Conservation (phyloP, 1,140 invertebrate species). For the Panagrolaimus sp. region DNA sequence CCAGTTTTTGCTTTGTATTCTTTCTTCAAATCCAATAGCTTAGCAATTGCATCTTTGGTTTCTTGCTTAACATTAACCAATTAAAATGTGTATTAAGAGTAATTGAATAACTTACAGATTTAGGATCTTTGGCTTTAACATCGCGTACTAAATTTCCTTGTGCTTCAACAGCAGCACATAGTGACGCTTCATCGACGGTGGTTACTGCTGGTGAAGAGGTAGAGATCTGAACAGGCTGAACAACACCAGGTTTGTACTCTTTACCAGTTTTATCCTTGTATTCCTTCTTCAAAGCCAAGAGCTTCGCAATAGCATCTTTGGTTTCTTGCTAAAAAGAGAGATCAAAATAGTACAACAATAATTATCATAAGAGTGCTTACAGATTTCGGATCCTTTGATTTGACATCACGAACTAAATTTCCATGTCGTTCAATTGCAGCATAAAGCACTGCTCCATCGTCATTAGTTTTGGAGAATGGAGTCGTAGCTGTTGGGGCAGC, state of each 20-base stretch:
- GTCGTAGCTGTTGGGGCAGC: conserved; percentile 17
- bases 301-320: conserved; percentile 40
- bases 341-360: background rate
- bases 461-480: conserved; percentile 11
- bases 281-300: conserved; percentile 42
- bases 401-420: conserved; percentile 37
- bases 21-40: conserved; percentile 41
- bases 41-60: conserved; percentile 38
- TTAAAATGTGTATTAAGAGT: conserved; percentile 40
- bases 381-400: conserved; percentile 37
- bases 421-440: conserved; percentile 32
- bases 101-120: conserved; percentile 27
- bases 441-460: background rate
- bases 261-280: conserved; percentile 36
- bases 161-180: conserved; percentile 26
- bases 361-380: conserved; percentile 17
- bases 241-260: conserved; percentile 40
- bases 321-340: conserved; percentile 30
- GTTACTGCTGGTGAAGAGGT: conserved; percentile 12
- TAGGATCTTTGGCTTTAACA: conserved; percentile 41
- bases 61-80: conserved; percentile 40
- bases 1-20: conserved; percentile 37
- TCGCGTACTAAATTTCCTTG: conserved; percentile 45
- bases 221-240: conserved; percentile 3
- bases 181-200: background rate